Evolutionary conservation across 2,888 invertebrate genomes (phyloP).

Genomic region (Crioceris asparagi): DNA sequence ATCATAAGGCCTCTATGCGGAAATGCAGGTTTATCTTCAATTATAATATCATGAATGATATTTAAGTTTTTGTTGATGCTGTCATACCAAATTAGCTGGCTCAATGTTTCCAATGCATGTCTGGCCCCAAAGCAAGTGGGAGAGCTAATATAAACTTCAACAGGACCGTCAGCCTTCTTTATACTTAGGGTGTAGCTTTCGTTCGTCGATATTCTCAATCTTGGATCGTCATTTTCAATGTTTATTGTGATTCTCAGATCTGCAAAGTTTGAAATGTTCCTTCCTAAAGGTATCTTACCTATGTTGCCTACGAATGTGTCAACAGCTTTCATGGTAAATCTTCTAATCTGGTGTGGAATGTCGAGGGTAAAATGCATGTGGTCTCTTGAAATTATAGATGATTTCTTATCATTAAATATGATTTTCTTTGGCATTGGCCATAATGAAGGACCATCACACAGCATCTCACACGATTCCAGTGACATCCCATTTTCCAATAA

Average conservation of each 20-base stretch:
- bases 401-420: slow-evolving; percentile 46
- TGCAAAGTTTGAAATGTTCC: no score
- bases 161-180: slow-evolving; percentile 40
- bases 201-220: slow-evolving; percentile 52
- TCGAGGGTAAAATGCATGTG: no score
- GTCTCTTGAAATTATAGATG: no score
- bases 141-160: slow-evolving; percentile 45
- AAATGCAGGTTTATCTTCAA: slow-evolving; percentile 67
- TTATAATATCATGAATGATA: slow-evolving; percentile 48
- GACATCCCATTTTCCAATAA: slow-evolving; percentile 38
- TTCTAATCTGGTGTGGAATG: slow-evolving; percentile 38
- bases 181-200: slow-evolving; percentile 48
- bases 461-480: slow-evolving; percentile 60
- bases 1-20: slow-evolving; percentile 74
- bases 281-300: no score
- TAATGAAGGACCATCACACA: slow-evolving; percentile 55
- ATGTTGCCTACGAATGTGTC: no score
- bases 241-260: no score
- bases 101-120: slow-evolving; percentile 62
- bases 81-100: slow-evolving; percentile 66
- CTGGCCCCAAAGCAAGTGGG: slow-evolving; percentile 63
- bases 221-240: slow-evolving; percentile 35
- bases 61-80: slow-evolving; percentile 48
- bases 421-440: slow-evolving; percentile 61
- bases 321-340: no score